These are phyloP conservation scores for Aphidoletes aphidimyza DNA, from an alignment of 2,888 invertebrate genomes.

Conservation along the genomic window DNA sequence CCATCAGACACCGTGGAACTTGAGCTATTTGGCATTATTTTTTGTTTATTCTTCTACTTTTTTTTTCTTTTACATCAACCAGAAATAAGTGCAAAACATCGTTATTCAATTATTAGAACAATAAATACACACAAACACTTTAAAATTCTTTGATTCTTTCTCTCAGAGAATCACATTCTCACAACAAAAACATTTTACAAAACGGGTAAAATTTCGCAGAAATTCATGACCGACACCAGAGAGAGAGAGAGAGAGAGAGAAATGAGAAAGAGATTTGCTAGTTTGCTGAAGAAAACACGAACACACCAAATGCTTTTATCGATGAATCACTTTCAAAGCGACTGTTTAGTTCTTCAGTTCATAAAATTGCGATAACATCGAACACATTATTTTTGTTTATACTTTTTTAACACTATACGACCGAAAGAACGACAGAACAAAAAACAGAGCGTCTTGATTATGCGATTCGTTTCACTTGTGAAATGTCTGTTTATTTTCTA, in stretches of 20 bases:
- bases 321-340: background rate
- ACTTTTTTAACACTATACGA: conserved; percentile 11
- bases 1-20: background rate
- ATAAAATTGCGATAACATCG: conserved; percentile 7
- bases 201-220: background rate
- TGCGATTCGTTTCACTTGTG: conserved; percentile 21
- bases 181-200: background rate
- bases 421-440: no score
- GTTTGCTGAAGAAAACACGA: background rate
- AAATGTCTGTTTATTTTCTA: conserved; percentile 46
- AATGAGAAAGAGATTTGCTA: background rate
- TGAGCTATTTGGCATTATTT: background rate
- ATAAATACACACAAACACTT: background rate
- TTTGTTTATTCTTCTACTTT: no score
- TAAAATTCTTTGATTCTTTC: background rate
- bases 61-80: background rate
- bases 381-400: conserved; percentile 3
- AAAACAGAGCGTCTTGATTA: no score
- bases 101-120: conserved; percentile 30
- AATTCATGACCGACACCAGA: background rate
- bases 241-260: no score
- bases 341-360: background rate
- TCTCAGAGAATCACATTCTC: background rate
- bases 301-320: conserved; percentile 17
- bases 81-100: conserved; percentile 20